Evolutionary conservation across 2,113 vertebrate species (phyloP).

Genomic region (Acinonyx jubatus): DNA sequence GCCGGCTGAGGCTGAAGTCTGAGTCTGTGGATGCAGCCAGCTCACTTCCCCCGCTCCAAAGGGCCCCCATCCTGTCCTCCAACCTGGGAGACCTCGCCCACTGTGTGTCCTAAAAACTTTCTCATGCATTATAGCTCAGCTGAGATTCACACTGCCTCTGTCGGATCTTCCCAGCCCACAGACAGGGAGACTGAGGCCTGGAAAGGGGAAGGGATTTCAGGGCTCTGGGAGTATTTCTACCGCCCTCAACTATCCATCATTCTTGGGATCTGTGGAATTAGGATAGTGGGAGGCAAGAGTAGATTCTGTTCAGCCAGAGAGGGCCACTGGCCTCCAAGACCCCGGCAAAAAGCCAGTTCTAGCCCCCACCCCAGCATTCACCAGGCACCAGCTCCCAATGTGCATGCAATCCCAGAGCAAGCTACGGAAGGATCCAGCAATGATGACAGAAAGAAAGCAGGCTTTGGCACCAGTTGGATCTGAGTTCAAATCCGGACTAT

Average conservation of each 20-base stretch:
- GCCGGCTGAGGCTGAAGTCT: neutral
- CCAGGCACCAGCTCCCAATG: neutral
- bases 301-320: neutral
- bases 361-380: neutral
- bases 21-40: neutral
- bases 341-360: neutral
- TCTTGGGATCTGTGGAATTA: neutral
- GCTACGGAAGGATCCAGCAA: neutral
- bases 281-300: neutral
- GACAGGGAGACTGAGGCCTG: neutral
- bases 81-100: neutral
- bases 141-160: neutral
- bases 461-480: neutral
- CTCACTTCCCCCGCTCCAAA: neutral
- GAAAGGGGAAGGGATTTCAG: neutral
- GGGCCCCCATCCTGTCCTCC: slow-evolving; percentile 12
- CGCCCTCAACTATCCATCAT: neutral
- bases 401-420: rapidly evolving
- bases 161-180: neutral
- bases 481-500: neutral
- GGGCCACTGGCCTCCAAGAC: neutral
- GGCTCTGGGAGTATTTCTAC: neutral
- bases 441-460: neutral
- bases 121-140: neutral
- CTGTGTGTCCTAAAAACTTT: neutral